These are phyloP conservation scores for Drosophila repletoides DNA, from an alignment of 1,140 invertebrate species.

Conservation along the genomic window DNA sequence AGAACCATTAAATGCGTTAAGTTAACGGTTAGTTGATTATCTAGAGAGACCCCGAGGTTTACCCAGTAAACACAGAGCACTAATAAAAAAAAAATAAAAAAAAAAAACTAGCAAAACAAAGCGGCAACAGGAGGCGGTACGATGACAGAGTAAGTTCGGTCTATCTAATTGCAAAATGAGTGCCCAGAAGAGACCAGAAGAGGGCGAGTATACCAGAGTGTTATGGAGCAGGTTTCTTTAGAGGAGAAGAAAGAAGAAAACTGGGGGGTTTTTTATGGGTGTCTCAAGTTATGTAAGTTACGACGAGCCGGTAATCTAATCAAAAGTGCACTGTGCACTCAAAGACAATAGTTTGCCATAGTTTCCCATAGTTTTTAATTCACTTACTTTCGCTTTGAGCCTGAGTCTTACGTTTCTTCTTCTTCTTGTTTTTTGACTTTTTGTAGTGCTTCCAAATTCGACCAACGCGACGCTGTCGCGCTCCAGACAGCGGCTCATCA, in stretches of 20 bases:
- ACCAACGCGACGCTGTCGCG: slow-evolving; percentile 67
- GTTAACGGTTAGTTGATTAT: slow-evolving; percentile 48
- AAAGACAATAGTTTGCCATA: slow-evolving; percentile 1
- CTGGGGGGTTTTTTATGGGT: not conserved
- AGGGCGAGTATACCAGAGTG: not conserved
- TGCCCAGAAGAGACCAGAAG: slow-evolving; percentile 3
- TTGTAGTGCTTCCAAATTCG: slow-evolving; percentile 77
- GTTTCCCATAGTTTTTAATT: slow-evolving; percentile 29
- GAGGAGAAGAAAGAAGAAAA: not conserved
- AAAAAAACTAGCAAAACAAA: slow-evolving; percentile 24
- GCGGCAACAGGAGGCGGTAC: no score
- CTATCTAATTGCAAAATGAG: slow-evolving; percentile 46
- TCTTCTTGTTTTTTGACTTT: slow-evolving; percentile 11
- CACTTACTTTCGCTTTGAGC: slow-evolving; percentile 31
- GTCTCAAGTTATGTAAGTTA: slow-evolving; percentile 16
- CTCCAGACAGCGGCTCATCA: slow-evolving; percentile 85
- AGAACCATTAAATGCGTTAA: slow-evolving; percentile 70
- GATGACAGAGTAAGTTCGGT: slow-evolving; percentile 40
- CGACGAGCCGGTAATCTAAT: slow-evolving; percentile 59
- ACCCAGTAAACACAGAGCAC: no score
- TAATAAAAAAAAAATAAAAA: slow-evolving; percentile 19
- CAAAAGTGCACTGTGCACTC: slow-evolving; percentile 17
- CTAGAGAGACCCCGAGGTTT: no score
- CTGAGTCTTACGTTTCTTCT: slow-evolving; percentile 26
- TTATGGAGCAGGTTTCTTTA: no score